Base-by-base conservation (phyloP, 35 echinoderm and acorn worm species). In the Nesometra sesokonis region DNA sequence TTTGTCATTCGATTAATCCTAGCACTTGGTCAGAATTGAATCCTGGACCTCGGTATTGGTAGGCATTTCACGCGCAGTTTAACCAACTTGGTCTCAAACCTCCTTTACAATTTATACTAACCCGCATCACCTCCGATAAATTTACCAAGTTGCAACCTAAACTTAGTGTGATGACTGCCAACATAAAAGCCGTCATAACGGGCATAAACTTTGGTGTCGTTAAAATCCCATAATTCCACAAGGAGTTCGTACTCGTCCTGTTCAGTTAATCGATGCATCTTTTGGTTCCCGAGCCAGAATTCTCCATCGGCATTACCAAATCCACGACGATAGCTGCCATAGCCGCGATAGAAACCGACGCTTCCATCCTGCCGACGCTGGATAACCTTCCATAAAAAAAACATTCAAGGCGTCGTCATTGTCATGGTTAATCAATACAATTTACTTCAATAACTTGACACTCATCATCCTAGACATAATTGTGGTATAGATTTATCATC, bases 171-270 rank as follows among this genome's bases (percentile, higher is more conserved):
- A 11, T 34, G 32, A 80, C 11, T n/a, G 11, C 79, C 32, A 36
- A 34, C 32, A 15, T 36, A 80, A 34, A 33, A 33, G 0, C 79
- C 32, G 35, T 80, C 79, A 11, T 34, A 67, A 67, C 52, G 52
- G 7, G 52, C 52, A 67, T 67, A 11, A 5, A 67, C 52, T 67
- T 67, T 67, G 23, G 52, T 67, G 11, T 67, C 52, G 23, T 67
- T 67, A 19, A 67, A 80, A 79, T 91, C 85, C 34, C 34, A 30
- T 29, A 91, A 47, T 31, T 91, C 90, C 33, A 91, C 82, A 33
- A 85, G 85, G 31, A 91, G 85, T 36, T 91, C 85, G 79, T 91
- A 91, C n/a, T 87, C 78, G 29, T 81, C 79, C 79, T 91, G 90
- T 15, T 78, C 46, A 9, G 90, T 91, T 77, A 91, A 37, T 27